Conservation (phyloP, 1,140 invertebrate species). For the Pogonomyrmex californicus region DNA sequence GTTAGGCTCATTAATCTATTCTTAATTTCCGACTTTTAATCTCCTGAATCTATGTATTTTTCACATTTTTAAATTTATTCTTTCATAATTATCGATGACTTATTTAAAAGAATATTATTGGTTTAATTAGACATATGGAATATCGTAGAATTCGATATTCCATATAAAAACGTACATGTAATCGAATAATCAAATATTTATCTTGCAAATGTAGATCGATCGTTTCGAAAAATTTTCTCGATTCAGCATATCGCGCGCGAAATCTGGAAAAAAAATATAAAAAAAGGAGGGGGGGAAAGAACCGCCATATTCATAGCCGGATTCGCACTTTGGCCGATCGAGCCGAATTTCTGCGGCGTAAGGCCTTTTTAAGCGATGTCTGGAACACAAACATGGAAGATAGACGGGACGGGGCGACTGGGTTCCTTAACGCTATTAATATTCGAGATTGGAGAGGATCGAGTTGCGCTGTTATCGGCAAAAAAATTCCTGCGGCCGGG, state of each 20-base stretch:
- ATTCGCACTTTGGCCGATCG: background rate
- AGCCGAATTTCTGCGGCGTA: constrained; percentile 37
- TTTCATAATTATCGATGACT: background rate
- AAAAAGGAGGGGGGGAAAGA: background rate
- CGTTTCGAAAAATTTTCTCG: constrained; percentile 1
- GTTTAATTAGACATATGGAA: background rate
- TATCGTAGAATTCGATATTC: background rate
- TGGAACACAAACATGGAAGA: constrained; percentile 8
- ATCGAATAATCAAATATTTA: constrained; percentile 25
- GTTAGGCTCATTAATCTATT: too few relatives aligned
- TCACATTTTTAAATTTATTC: background rate
- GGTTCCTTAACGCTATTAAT: constrained; percentile 56
- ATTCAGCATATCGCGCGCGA: background rate
- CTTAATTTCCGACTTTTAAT: too few relatives aligned
- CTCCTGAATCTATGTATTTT: too few relatives aligned
- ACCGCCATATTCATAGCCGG: background rate
- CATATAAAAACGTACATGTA: background rate
- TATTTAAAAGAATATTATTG: constrained; percentile 23
- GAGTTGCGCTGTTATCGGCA: constrained; percentile 62
- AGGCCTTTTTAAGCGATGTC: constrained; percentile 18
- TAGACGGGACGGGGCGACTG: background rate
- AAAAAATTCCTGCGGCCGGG: constrained; percentile 10
- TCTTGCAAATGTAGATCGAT: background rate
- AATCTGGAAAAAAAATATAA: background rate
- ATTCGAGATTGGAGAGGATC: constrained; percentile 64